Conservation (phyloP, 1,140 invertebrate genomes). For the Hylyphantes graminicola region DNA sequence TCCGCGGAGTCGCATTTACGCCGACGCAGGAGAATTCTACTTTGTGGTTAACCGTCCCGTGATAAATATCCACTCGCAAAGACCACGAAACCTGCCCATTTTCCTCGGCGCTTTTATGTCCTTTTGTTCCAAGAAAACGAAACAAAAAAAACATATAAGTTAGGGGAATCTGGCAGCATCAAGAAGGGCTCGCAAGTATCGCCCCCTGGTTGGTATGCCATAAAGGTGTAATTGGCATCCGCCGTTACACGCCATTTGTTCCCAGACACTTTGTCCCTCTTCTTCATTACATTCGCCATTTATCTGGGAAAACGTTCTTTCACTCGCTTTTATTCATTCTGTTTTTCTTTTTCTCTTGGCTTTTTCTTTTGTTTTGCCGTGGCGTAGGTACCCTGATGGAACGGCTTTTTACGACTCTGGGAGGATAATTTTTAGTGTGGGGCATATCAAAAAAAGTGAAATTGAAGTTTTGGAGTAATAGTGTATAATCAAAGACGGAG, state of each 20-base stretch:
- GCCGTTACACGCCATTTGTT: conserved; percentile 57
- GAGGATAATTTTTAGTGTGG: conserved; percentile 28
- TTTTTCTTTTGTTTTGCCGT: conserved; percentile 17
- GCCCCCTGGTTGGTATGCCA: conserved; percentile 49
- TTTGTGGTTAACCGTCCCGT: conserved; percentile 59
- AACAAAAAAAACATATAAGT: conserved; percentile 8
- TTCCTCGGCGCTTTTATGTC: conserved; percentile 42
- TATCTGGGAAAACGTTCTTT: conserved; percentile 40
- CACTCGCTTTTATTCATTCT: not conserved
- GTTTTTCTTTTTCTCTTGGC: not conserved
- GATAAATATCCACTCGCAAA: conserved; percentile 57
- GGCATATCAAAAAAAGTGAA: too few relatives aligned
- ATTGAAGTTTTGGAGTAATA: too few relatives aligned
- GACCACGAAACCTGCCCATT: conserved; percentile 53
- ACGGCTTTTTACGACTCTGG: conserved; percentile 12
- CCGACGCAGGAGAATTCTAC: conserved; percentile 25
- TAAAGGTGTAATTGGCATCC: conserved; percentile 60
- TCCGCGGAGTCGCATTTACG: conserved; percentile 24
- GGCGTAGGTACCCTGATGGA: not conserved
- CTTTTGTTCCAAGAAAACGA: conserved; percentile 13
- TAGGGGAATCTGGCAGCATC: conserved; percentile 11
- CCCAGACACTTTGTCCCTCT: conserved; percentile 47
- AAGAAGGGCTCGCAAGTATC: conserved; percentile 30
- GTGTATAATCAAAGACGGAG: too few relatives aligned
- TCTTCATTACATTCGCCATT: conserved; percentile 58